Base-by-base conservation (phyloP, 2,888 invertebrate species). In the Anorthoa munda region DNA sequence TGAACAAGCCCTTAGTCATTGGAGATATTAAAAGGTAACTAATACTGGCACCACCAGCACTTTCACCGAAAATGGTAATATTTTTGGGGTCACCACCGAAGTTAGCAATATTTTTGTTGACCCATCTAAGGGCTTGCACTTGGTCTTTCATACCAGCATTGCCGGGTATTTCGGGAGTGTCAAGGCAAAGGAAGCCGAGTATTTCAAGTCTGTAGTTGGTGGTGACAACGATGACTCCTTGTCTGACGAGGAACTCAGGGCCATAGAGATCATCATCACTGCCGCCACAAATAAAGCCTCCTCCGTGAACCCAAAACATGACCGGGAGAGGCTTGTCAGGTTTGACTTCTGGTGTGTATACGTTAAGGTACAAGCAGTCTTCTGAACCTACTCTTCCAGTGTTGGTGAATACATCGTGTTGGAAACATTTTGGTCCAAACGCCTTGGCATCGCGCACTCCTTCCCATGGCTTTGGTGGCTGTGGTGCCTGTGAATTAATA, bases 1-100 rank as follows among this genome's bases (percentile, higher is more conserved):
- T 90, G 65, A 94, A 94, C 0, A 94, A 86, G 0, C 91, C 92
- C 85, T 91, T 92, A 0, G 90, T 88, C 91, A 94, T 91, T 0
- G 94, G 93, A 13, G 94, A 94, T 17, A 93, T 63, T 9, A 92
- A 73, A 48, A 92, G 93, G 59, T 86, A 89, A 7, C 86, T 78
- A 0, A 90, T 87, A 53, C 89, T 85, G 0, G 87, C 90, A 2
- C 84, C 92, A 0, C 93, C 94, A 48, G 92, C 91, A 63, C 94
- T 94, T 72, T 92, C 90, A 2, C 94, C 92, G 72, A 89, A 89
- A 18, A 91, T 87, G 1, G 91, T 91, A 0, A 91, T 79, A 65
- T 90, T 90, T 45, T 85, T 82, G 1, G 90, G 84, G 75, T 91
- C 90, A 4, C 91, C 91, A 9, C 91, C 90, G 15, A 91, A 90